Evolutionary conservation across 2,888 invertebrate species (phyloP).

Genomic region (Aphrophora alni): DNA sequence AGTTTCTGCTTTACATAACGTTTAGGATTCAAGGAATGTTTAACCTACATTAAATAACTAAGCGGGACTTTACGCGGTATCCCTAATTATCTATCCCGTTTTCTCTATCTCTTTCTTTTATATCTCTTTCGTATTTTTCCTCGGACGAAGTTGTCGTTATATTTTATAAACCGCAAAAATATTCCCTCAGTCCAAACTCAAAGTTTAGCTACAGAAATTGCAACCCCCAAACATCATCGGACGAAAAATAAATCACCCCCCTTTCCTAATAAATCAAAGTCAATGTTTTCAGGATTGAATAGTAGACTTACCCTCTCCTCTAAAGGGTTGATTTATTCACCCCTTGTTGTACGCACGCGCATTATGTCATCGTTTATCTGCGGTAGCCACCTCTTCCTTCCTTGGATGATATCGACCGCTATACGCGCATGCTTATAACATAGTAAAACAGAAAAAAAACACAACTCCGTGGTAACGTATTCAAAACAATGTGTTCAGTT

Average conservation of each 20-base stretch:
- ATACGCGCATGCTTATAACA: background rate
- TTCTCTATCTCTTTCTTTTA: no score
- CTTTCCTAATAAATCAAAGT: conserved; percentile 1
- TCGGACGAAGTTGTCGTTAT: no score
- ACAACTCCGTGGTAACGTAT: background rate
- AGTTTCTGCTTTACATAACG: no score
- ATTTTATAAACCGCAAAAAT: no score
- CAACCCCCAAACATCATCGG: conserved; percentile 1
- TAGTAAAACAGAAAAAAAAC: background rate
- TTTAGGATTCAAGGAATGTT: no score
- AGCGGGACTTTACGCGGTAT: no score
- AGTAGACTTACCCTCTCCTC: background rate
- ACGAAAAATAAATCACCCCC: background rate
- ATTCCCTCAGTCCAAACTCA: background rate
- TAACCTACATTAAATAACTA: no score
- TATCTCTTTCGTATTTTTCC: no score
- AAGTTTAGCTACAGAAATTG: background rate
- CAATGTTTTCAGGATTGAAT: background rate
- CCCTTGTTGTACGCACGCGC: background rate
- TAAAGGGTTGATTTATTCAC: background rate
- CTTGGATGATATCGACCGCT: background rate
- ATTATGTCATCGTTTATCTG: background rate
- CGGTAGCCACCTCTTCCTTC: background rate
- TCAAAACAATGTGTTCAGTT: background rate
- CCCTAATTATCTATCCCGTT: no score